Conservation (phyloP, 1,140 invertebrate genomes). For the Leucophenga varia region DNA sequence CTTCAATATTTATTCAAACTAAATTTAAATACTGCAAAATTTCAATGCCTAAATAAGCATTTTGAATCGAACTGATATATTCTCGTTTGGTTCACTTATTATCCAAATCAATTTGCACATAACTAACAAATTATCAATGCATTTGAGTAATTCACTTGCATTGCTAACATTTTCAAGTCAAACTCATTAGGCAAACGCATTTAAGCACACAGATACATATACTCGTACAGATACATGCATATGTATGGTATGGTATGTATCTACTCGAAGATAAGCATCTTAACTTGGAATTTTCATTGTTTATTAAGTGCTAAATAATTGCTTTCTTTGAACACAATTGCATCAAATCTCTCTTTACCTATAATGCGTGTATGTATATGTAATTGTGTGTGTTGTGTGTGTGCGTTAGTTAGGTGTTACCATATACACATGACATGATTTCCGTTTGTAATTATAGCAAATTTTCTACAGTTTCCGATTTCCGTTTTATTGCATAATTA, state of each 20-base stretch:
- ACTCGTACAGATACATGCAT: conserved; percentile 19
- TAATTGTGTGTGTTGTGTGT: conserved; percentile 12
- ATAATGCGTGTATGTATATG: conserved; percentile 9
- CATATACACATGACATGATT: conserved; percentile 34
- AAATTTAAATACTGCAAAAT: too few relatives aligned
- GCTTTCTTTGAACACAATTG: too few relatives aligned
- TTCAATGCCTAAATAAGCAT: too few relatives aligned
- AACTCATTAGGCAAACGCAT: too few relatives aligned
- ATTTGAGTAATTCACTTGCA: too few relatives aligned
- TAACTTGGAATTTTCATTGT: conserved; percentile 54
- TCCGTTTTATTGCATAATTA: conserved; percentile 21
- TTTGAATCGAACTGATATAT: too few relatives aligned
- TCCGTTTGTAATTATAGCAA: conserved; percentile 44
- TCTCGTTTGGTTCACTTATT: too few relatives aligned
- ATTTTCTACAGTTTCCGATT: conserved; percentile 37
- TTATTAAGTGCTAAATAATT: conserved; percentile 52
- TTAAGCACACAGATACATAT: background rate
- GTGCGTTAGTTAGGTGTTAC: conserved; percentile 1
- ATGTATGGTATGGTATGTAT: background rate
- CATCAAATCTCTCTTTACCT: background rate
- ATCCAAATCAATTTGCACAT: too few relatives aligned
- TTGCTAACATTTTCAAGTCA: too few relatives aligned
- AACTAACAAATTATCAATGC: too few relatives aligned
- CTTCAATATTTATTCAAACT: too few relatives aligned
- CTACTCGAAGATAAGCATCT: conserved; percentile 41